Base-by-base conservation (phyloP, 2,888 invertebrate genomes). In the Drosophila testacea region DNA sequence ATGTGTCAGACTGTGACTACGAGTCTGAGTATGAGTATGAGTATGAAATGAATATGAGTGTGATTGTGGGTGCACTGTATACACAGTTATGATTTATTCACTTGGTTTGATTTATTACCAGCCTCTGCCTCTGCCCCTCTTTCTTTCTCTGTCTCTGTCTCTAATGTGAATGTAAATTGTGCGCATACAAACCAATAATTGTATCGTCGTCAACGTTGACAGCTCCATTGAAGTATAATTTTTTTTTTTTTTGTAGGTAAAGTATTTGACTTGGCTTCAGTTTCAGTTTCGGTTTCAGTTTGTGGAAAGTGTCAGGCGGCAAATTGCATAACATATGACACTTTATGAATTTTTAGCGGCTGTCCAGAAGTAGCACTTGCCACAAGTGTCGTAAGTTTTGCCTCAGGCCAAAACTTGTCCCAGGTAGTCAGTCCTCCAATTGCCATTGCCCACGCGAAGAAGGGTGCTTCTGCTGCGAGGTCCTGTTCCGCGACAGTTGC, bases 81-180 rank as follows among this genome's bases (percentile, higher is more conserved):
- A 51, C 75, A 70, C 85, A 80, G 81, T 72, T 89, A 89, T 90
- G 90, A 90, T 90, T 90, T 90, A 90, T 90, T 90, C 88, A 90
- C 88, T 90, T 83, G 79, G 86, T 85, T 84, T 90, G 90, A 90
- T 90, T 90, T 90, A 90, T 89, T 85, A 83, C 84, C 76, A 71
- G 69, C 68, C 80, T 22, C 54, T 48, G 36, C 46, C 28, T 41
- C 38, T 57, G n/a, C 22, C 2, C n/a, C 27, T 30, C 4, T 4
- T 32, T 5, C n/a, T 5, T 27, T n/a, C 28, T 9, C 10, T 6
- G 0, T 4, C n/a, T 10, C 13, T 13, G 27, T n/a, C 36, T 28
- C 57, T 57, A 52, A 67, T 51, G 52, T 56, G 69, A 39, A 63
- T 82, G 85, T 84, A 84, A 87, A 83, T 83, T 87, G 85, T 77